A percentile compares a stretch with the other conserved stretches of the same genome.
phyloP scores from a whole-genome alignment of 2,113 vertebrate genomes.

The Eulacestoma nigropectus region DNA sequence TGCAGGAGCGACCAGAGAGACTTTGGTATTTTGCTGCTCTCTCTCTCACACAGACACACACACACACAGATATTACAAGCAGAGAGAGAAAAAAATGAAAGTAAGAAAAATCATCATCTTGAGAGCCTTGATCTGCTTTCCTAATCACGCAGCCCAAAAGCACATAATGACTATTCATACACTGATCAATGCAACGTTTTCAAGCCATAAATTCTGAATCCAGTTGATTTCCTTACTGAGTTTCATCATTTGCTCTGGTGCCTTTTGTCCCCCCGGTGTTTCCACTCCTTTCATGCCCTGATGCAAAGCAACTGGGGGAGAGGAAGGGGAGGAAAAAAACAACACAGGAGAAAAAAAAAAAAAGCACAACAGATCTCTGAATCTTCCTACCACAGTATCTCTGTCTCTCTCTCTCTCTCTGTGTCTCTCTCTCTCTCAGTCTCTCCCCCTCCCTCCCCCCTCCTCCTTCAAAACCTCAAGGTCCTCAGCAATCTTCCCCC shows the following conservation, averaged over 20 bases:
- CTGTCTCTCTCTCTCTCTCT: not conserved
- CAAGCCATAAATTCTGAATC: constrained; percentile 61
- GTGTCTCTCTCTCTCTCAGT: not conserved
- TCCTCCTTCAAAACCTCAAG: constrained; percentile 61
- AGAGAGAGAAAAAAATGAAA: not conserved
- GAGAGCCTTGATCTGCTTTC: constrained; percentile 47
- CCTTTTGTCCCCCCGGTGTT: constrained; percentile 60
- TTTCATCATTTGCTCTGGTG: constrained; percentile 69
- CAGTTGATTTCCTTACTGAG: constrained; percentile 71
- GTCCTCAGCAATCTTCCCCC: constrained; percentile 66
- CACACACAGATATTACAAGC: not conserved
- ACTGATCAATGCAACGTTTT: constrained; percentile 57
- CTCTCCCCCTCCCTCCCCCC: not conserved
- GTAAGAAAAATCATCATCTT: constrained; percentile 31
- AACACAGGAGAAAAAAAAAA: not conserved
- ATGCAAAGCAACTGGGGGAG: constrained; percentile 63
- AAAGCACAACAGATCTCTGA: constrained; percentile 44
- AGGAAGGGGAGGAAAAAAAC: constrained; percentile 26
- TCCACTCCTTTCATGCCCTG: constrained; percentile 65
- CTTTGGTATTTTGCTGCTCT: constrained; percentile 35
- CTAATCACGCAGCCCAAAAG: constrained; percentile 52
- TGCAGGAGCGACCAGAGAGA: not conserved
- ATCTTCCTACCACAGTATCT: constrained; percentile 41
- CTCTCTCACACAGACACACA: not conserved
- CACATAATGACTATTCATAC: constrained; percentile 32